A percentile compares a stretch with the other conserved stretches of the same genome.
phyloP scores from a whole-genome alignment of 2,888 invertebrate species.

The Andrena trimmerana region DNA sequence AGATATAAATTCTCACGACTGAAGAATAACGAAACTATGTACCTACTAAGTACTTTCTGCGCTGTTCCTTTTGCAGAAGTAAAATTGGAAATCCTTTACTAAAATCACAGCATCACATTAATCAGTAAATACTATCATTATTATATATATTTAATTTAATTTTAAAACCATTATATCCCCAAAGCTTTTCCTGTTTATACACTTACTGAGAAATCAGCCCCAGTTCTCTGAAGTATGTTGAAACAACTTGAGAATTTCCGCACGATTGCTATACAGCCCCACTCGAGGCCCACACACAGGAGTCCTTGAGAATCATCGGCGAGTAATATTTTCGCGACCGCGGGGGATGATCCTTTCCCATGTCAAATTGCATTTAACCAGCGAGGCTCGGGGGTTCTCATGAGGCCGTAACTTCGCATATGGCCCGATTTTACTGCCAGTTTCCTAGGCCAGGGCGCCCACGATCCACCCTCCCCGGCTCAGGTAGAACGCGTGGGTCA shows the following conservation, averaged over 20 bases:
- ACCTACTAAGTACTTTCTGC: too few relatives aligned
- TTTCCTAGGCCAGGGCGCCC: conserved; percentile 58
- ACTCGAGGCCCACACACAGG: not conserved
- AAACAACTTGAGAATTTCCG: conserved; percentile 9
- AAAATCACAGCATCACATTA: too few relatives aligned
- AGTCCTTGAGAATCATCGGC: not conserved
- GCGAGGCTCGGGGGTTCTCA: conserved; percentile 77
- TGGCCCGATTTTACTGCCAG: conserved; percentile 63
- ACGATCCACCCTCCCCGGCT: conserved; percentile 61
- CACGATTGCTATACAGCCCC: not conserved
- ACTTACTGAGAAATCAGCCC: not conserved
- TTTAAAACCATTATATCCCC: too few relatives aligned
- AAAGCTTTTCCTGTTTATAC: too few relatives aligned
- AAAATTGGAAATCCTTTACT: too few relatives aligned
- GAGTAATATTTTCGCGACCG: conserved; percentile 27
- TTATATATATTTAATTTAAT: too few relatives aligned
- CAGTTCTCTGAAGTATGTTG: not conserved
- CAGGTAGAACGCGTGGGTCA: conserved; percentile 65
- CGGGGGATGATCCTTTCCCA: conserved; percentile 76
- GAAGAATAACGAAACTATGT: too few relatives aligned
- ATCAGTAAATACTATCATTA: too few relatives aligned
- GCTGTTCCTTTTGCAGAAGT: too few relatives aligned
- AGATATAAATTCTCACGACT: too few relatives aligned
- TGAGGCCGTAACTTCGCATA: conserved; percentile 70
- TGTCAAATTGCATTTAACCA: conserved; percentile 79